Conservation (phyloP, 1,140 invertebrate species). For the Polypedilum vanderplanki region DNA sequence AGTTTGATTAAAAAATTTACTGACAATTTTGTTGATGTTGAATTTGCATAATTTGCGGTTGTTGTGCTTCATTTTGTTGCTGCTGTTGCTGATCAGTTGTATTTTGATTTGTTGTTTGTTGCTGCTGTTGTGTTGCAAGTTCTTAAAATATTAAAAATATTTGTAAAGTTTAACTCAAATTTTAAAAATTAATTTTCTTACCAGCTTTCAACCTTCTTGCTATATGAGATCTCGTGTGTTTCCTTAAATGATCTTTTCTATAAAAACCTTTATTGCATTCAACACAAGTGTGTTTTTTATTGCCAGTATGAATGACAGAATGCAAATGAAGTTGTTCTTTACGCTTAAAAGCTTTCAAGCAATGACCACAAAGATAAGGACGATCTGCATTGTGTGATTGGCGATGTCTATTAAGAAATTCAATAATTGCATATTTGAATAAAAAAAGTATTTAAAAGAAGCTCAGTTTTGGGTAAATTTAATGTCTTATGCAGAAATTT, state of each 20-base stretch:
- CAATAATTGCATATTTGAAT: too few relatives aligned
- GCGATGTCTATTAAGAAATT: conserved; percentile 54
- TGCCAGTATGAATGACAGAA: conserved; percentile 77
- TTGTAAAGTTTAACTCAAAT: conserved; percentile 43
- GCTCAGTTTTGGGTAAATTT: too few relatives aligned
- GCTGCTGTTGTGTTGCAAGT: conserved; percentile 58
- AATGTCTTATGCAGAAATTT: too few relatives aligned
- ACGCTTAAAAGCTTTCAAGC: conserved; percentile 75
- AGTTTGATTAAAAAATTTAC: too few relatives aligned
- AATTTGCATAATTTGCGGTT: conserved; percentile 13
- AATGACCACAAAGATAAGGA: conserved; percentile 68
- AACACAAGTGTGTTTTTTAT: conserved; percentile 76
- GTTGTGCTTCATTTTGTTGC: background rate
- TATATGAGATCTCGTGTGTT: background rate
- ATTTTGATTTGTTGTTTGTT: background rate
- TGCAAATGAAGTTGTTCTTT: conserved; percentile 78
- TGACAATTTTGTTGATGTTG: background rate
- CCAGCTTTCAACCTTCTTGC: background rate
- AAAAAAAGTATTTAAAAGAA: too few relatives aligned
- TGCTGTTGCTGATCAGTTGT: background rate
- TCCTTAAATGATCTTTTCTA: conserved; percentile 64
- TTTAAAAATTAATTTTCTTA: background rate
- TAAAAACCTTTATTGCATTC: conserved; percentile 77
- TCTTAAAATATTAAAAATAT: conserved; percentile 61
- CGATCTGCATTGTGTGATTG: conserved; percentile 74